Base-by-base conservation (phyloP, 1,140 invertebrate species). In the Drosophila subpulchrella region DNA sequence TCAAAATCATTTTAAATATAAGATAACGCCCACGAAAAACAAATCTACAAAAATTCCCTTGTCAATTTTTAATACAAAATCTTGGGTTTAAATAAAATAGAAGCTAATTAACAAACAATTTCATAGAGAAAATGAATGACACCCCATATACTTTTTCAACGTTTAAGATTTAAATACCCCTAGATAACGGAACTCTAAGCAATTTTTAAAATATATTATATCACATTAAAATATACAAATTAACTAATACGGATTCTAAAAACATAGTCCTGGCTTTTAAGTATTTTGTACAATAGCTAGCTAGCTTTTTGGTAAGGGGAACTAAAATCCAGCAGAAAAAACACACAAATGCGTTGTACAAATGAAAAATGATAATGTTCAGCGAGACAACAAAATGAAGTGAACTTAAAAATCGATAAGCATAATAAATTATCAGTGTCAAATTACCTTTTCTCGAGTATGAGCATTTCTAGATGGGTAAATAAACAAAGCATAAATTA, bases 401-500 rank as follows among this genome's bases (percentile, higher is more conserved):
- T 68, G 50, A 65, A 32, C 38, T 53, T 41, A 61, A 39, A n/a
- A 62, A 32, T 32, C 13, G 13, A 30, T 39, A 27, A 30, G 48
- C 30, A 56, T n/a, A 34, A 24, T 30, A 20, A 57, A 27, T 15
- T 5, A 30, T 32, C 50, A 39, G 17, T n/a, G 55, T 58, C 12
- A 41, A 59, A 62, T 62, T 62, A 62, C 60, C 60, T 62, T 42
- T 50, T 50, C 39, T 39, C 36, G 54, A 24, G 60, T 59, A 42
- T 62, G 60, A 62, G 60, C 60, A 32, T 32, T 62, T 62, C 54
- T 59, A 58, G 24, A 62, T 62, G 59, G 36, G 15, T 58, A 58
- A 58, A 62, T 41, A 58, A 62, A 62, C 53, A 62, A 41, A 58
- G 27, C 15, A 12, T 7, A 62, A 59, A 34, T 32, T 62, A 32